phyloP scores from a whole-genome alignment of 2,888 invertebrate genomes.

The Oxyscelio sp. region DNA sequence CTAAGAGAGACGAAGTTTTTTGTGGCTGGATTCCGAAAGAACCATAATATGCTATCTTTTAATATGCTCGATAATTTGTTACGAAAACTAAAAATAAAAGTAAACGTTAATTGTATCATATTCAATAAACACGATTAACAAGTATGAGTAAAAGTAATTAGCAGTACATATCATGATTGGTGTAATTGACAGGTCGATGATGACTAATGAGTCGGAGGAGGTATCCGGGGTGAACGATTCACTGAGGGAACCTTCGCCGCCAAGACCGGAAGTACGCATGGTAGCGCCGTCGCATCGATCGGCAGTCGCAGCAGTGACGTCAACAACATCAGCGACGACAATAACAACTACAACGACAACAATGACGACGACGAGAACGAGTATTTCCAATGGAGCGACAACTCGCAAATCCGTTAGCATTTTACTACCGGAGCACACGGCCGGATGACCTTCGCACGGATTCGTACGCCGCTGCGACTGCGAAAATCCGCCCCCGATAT shows the following conservation, averaged over 20 bases:
- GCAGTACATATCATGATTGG: too few species aligned
- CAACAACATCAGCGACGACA: slow-evolving; percentile 50
- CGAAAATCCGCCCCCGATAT: slow-evolving; percentile 43
- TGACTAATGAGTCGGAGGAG: too few species aligned
- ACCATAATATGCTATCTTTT: too few species aligned
- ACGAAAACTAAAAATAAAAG: too few species aligned
- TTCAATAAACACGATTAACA: too few species aligned
- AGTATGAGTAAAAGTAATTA: too few species aligned
- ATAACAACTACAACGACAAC: slow-evolving; percentile 53
- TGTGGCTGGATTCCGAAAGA: too few species aligned
- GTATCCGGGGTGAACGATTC: too few species aligned
- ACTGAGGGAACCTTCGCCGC: slow-evolving; percentile 78
- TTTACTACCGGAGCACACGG: slow-evolving; percentile 84
- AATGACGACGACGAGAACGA: slow-evolving; percentile 65
- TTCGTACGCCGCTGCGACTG: slow-evolving; percentile 84
- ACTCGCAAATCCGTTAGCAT: slow-evolving; percentile 87
- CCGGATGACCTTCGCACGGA: slow-evolving; percentile 85
- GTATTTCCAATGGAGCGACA: slow-evolving; percentile 65
- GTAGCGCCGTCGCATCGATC: slow-evolving; percentile 85
- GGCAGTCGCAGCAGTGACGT: slow-evolving; percentile 73
- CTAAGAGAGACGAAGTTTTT: too few species aligned
- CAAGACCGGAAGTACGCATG: slow-evolving; percentile 85
- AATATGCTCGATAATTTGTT: too few species aligned
- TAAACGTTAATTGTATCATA: too few species aligned
- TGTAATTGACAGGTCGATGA: too few species aligned